Percentiles rank a stretch among this genome's conserved stretches.
Conservation (phyloP, 2,888 invertebrate species). For the Spicauda simplicius region DNA sequence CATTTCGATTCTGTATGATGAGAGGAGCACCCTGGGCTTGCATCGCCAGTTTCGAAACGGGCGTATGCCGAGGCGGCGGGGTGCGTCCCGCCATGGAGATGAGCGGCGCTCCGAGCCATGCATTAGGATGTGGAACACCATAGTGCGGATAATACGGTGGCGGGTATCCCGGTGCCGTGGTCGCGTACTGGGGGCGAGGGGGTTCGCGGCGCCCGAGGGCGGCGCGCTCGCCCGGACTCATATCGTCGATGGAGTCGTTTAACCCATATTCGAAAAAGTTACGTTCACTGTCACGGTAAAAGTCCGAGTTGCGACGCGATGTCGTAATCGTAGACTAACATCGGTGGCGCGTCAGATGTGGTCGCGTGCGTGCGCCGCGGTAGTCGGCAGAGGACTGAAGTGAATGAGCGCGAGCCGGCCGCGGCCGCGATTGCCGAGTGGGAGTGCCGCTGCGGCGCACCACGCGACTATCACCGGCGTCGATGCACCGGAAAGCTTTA, state of each 20-base stretch:
- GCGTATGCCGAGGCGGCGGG: constrained; percentile 76
- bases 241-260: constrained; percentile 83
- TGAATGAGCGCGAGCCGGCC: constrained; percentile 77
- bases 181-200: constrained; percentile 81
- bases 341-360: constrained; percentile 68
- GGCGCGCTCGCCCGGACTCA: constrained; percentile 84
- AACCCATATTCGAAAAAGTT: constrained; percentile 88
- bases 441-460: constrained; percentile 70
- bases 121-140: constrained; percentile 84
- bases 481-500: constrained; percentile 81
- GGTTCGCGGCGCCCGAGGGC: constrained; percentile 81
- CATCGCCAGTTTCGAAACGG: constrained; percentile 90
- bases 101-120: constrained; percentile 92
- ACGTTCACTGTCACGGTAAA: constrained; percentile 81
- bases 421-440: constrained; percentile 70
- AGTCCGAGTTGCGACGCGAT: constrained; percentile 72
- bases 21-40: constrained; percentile 95
- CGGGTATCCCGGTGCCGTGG: constrained; percentile 80
- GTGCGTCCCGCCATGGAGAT: constrained; percentile 90
- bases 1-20: constrained; percentile 88
- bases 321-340: constrained; percentile 83
- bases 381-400: constrained; percentile 78
- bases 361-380: constrained; percentile 74
- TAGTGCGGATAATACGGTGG: constrained; percentile 81
- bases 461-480: constrained; percentile 66